Evolutionary conservation across 1,140 invertebrate species (phyloP).

Genomic region (Anadara kagoshimensis): DNA sequence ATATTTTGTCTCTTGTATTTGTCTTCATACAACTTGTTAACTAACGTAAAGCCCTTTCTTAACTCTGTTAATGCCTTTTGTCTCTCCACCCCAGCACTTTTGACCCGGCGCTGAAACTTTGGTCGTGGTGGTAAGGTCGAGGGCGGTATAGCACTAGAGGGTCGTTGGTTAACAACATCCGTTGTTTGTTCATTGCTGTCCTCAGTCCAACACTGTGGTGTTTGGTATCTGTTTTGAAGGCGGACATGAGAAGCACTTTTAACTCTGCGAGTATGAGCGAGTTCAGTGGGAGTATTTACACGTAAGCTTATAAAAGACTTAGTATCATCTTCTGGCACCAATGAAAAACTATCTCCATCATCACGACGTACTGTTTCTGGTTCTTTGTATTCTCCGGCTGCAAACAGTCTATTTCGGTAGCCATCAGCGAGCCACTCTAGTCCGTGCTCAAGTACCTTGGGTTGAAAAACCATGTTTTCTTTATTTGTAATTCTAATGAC

Average conservation of each 20-base stretch:
- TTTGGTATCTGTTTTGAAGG: constrained; percentile 5
- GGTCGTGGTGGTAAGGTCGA: constrained; percentile 20
- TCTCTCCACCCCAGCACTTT: constrained; percentile 40
- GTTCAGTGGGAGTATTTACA: constrained; percentile 27
- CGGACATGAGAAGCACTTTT: constrained; percentile 26
- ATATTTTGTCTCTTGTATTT: constrained; percentile 32
- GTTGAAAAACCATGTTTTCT: too few species aligned
- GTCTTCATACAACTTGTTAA: constrained; percentile 55
- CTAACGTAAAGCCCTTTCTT: constrained; percentile 47
- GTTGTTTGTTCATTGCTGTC: constrained; percentile 16
- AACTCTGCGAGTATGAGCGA: constrained; percentile 10
- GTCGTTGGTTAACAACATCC: constrained; percentile 16
- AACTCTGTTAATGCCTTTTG: constrained; percentile 34
- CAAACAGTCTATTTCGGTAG: constrained; percentile 45
- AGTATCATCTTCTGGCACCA: constrained; percentile 37
- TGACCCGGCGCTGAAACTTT: constrained; percentile 31
- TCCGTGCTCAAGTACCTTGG: neutral
- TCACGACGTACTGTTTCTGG: constrained; percentile 25
- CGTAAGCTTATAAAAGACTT: constrained; percentile 38
- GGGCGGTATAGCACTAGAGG: constrained; percentile 18
- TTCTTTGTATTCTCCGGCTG: constrained; percentile 33
- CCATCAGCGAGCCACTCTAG: constrained; percentile 47
- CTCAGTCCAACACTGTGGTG: constrained; percentile 32
- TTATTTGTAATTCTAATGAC: too few species aligned
- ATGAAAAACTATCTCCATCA: constrained; percentile 44